Evolutionary conservation across 2,888 invertebrate species (phyloP).

Genomic region (Rotaria sp.): DNA sequence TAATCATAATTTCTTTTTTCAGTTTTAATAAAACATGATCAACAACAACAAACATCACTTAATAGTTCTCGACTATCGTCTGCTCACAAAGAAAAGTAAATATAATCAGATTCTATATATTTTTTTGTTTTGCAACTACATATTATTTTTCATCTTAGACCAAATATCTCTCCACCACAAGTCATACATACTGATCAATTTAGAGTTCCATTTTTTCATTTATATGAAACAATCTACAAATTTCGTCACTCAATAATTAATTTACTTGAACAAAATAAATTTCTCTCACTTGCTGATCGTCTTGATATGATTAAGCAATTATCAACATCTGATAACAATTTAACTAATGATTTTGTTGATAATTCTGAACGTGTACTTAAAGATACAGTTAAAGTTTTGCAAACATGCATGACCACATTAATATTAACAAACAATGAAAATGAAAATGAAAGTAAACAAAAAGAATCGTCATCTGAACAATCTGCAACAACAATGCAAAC

Average conservation of each 20-base stretch:
- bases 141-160: not conserved
- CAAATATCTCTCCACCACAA: not conserved
- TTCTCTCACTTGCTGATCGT: not conserved
- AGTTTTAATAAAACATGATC: not conserved
- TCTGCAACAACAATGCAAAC: not conserved
- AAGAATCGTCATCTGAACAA: not conserved
- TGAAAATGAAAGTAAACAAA: not conserved
- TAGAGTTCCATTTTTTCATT: conserved; percentile 20
- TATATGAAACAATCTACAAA: not conserved
- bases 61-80: not conserved
- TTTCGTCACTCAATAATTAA: not conserved
- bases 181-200: not conserved
- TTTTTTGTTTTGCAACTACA: not conserved
- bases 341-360: not conserved
- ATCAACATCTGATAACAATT: not conserved
- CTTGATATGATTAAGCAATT: not conserved
- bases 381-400: not conserved
- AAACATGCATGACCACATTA: not conserved
- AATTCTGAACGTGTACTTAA: not conserved
- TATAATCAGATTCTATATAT: not conserved
- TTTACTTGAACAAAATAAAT: conserved; percentile 20
- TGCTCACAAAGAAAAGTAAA: not conserved
- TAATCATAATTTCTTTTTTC: not conserved
- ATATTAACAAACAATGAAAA: not conserved
- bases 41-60: conserved; percentile 10